A percentile compares a stretch with the other conserved stretches of the same genome.
Conservation (phyloP, 2,113 vertebrate species). For the pig (Sus scrofa) region T2T-Sscrofa CM000826.6:21521001-21521500, state of each 20-base stretch:
- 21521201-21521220: constrained; percentile 94
- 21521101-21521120: constrained; percentile 94
- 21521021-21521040: constrained; percentile 99
- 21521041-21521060: constrained; percentile 99
- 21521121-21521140: constrained; percentile 90
- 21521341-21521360: constrained; percentile 97
- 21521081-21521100: constrained; percentile 96
- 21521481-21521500: constrained; percentile 88
- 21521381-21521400: constrained; percentile 93
- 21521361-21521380: constrained; percentile 90
- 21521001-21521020: constrained; percentile 99
- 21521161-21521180: constrained; percentile 88
- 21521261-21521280: constrained; percentile 89
- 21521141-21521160: constrained; percentile 74
- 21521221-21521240: constrained; percentile 87
- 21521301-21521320: constrained; percentile 94
- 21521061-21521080: constrained; percentile 99
- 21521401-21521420: constrained; percentile 93
- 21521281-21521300: constrained; percentile 95
- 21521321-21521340: constrained; percentile 91
- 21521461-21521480: constrained; percentile 88
- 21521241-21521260: constrained; percentile 89
- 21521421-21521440: constrained; percentile 90
- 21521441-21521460: constrained; percentile 87
- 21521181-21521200: constrained; percentile 88